Evolutionary conservation across 2,888 invertebrate species (phyloP), one percentile per base, ranked within the genome.

Genomic region (Chrysodeixis includens): DNA sequence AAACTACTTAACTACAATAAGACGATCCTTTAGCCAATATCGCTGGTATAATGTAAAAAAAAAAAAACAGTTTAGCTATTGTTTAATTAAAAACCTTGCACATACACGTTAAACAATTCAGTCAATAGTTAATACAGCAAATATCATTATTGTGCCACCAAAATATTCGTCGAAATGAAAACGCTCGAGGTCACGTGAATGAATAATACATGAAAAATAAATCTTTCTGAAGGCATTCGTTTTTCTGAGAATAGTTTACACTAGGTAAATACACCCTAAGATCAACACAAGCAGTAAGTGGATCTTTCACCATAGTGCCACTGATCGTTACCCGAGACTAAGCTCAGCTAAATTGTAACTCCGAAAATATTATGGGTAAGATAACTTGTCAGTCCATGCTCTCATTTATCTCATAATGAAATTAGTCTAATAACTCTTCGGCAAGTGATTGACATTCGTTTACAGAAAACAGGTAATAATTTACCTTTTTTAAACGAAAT

Each of bases 171-270:
- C 86, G 85, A 91, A 92, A 92, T 93, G 92, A 92, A 92, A 93
- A 90, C 86, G 87, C 90, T 90, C 85, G 88, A 91, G 88, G 92
- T 92, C 90, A 90, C 87, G 84, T 88, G 87, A 88, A 93, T 93
- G 93, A 93, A 93, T 94, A 93, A 94, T 91, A 89, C 93, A 93
- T 93, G 92, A 92, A 92, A 91, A 88, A 92, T 93, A 93, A 92
- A 93, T 93, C 93, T 92, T 89, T 89, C 82, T 79, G 77, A 85
- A 86, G 86, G 87, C 86, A 82, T 90, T 88, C 88, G 86, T 91
- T 81, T 83, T 88, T 86, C 86, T 79, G 87, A 86, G 86, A 86
- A 78, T 86, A 90, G 88, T 91, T 90, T 88, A 86, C 88, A 88
- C 87, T 87, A 83, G 85, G 87, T 88, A 89, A 90, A 90, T 89